Evolutionary conservation across 2,113 vertebrate genomes (phyloP), one percentile per base, ranked within the genome.

Genomic region (Grammomys surdaster): DNA sequence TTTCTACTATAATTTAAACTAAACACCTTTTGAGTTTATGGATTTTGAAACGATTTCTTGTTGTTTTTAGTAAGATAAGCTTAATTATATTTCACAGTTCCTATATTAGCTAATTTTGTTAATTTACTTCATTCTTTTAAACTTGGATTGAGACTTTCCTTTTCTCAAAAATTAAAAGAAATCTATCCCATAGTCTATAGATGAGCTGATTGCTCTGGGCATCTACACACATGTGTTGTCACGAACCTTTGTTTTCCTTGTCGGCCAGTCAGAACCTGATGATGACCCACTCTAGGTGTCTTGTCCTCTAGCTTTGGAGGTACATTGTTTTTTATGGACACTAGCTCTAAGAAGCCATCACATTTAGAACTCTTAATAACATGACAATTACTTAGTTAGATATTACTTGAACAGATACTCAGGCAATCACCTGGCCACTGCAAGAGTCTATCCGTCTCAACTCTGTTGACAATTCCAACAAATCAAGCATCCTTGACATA

Each of bases 321-420:
- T 4, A 12, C 48, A 31, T 48, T 72, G 17, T 78, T 51, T 94
- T 93, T 65, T 48, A 78, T 90, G 60, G 80, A 84, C 40, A 40
- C 65, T 58, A 84, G 75, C 70, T 93, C 69, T 78, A 14, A 43
- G 60, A 85, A 63, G 85, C 40, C 46, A 54, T 70, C 73, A 12
- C 76, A 40, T 43, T 19, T 65, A 85, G 58, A 90, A 54, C 73
- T n/a, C 58, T 96, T 92, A 95, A 78, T 91, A 91, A 90, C 73
- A 6, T n/a, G 9, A 5, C 46, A 4, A 43, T 72, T 77, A 70
- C 88, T 77, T 1, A 9, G 65, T 43, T 43, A 73, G 67, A 10
- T 10, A 28, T 0, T 73, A 88, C 36, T 72, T 56, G 51, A 73
- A 2, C 78, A 69, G 28, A 56, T 5, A 33, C 81, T 60, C 51